phyloP scores from a whole-genome alignment of 2,888 invertebrate species.

The Calameuta idolon region DNA sequence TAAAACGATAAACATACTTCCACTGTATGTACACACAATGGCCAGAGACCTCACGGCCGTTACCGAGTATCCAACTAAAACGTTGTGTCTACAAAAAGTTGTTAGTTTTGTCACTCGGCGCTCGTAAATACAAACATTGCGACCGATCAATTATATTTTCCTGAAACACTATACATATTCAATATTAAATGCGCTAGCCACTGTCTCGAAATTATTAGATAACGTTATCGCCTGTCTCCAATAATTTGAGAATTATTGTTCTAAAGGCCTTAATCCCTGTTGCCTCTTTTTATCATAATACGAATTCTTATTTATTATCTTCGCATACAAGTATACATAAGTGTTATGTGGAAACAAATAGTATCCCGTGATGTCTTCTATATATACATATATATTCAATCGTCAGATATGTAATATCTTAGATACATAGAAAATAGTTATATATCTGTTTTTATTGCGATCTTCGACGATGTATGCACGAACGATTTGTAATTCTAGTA shows the following conservation, averaged over 20 bases:
- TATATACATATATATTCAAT: neutral
- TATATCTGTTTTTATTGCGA: neutral
- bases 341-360: no score
- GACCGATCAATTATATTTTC: neutral
- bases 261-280: neutral
- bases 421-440: neutral
- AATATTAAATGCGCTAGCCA: neutral
- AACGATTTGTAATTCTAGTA: neutral
- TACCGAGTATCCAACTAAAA: neutral
- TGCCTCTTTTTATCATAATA: neutral
- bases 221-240: neutral
- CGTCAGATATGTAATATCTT: neutral
- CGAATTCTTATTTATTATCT: neutral
- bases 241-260: neutral
- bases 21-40: neutral
- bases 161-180: neutral
- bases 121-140: neutral
- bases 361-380: no score
- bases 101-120: neutral
- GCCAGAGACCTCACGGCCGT: neutral
- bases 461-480: neutral
- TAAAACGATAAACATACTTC: neutral
- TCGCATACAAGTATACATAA: neutral
- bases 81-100: neutral
- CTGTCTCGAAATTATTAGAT: neutral